Percentiles rank a stretch among this genome's conserved stretches.
Conservation (phyloP, 2,797 vertebrate genomes). For the Apogon talboti region DNA sequence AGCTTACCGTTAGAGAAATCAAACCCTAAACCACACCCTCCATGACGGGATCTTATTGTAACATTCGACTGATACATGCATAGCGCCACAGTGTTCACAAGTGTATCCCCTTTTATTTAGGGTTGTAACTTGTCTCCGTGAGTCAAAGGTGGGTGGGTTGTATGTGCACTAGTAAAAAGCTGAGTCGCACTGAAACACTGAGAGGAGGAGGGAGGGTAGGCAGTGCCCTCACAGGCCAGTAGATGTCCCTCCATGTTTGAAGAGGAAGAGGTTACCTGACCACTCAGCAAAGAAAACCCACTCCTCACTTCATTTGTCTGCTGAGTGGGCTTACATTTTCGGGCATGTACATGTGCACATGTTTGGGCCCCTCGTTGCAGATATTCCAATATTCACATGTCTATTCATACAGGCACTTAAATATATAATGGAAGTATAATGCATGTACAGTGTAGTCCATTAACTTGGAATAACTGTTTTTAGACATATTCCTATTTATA, state of each 20-base stretch:
- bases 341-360: too few species aligned
- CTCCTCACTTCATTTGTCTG: background rate
- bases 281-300: conserved; percentile 15
- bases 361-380: too few species aligned
- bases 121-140: conserved; percentile 28
- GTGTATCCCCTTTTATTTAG: conserved; percentile 15
- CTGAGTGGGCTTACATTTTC: background rate
- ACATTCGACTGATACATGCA: conserved; percentile 8
- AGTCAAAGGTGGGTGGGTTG: conserved; percentile 38
- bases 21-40: background rate
- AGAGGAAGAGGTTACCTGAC: conserved; percentile 64
- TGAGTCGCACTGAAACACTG: conserved; percentile 46
- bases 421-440: too few species aligned
- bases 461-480: too few species aligned
- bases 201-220: conserved; percentile 33
- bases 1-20: conserved; percentile 12
- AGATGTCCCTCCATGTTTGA: conserved; percentile 83
- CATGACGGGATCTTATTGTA: conserved; percentile 1
- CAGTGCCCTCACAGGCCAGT: conserved; percentile 78
- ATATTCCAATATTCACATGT: too few species aligned
- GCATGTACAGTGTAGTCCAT: too few species aligned
- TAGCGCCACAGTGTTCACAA: conserved; percentile 7
- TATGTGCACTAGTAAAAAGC: conserved; percentile 29
- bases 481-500: too few species aligned
- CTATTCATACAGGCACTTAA: too few species aligned